phyloP scores from a whole-genome alignment of 2,888 invertebrate genomes.

The Xylota sylvarum region DNA sequence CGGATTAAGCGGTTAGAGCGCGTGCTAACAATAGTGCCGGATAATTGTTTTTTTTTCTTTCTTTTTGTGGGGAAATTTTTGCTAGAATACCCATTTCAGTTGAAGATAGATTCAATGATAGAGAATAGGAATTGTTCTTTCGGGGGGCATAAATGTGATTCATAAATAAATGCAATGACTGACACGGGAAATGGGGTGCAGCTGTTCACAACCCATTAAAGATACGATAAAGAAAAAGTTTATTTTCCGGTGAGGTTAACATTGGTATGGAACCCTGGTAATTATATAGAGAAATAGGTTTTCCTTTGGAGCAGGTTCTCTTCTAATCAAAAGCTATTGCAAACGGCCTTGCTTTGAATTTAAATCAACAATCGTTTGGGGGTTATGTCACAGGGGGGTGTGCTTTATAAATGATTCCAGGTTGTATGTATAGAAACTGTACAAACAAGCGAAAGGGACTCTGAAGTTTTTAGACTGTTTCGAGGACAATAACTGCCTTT shows the following conservation, averaged over 20 bases:
- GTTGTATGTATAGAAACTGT: too few species aligned
- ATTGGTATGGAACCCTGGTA: not conserved
- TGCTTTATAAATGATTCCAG: too few species aligned
- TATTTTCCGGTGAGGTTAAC: not conserved
- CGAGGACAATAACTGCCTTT: too few species aligned
- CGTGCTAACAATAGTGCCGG: constrained; percentile 42
- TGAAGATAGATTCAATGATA: constrained; percentile 21
- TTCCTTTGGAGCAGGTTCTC: not conserved
- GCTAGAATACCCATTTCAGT: constrained; percentile 22
- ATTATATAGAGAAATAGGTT: not conserved
- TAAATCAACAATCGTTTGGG: not conserved
- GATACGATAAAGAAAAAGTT: constrained; percentile 26
- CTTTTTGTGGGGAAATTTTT: constrained; percentile 3
- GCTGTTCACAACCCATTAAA: constrained; percentile 38
- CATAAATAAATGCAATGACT: constrained; percentile 47
- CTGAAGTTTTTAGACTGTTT: too few species aligned
- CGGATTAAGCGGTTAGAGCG: constrained; percentile 54
- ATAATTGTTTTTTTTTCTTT: constrained; percentile 56
- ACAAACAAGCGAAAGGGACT: too few species aligned
- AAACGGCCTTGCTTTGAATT: not conserved
- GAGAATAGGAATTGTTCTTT: constrained; percentile 38
- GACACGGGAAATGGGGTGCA: constrained; percentile 46
- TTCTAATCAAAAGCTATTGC: too few species aligned
- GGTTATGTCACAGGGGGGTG: too few species aligned
- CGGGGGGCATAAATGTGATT: constrained; percentile 14